Conservation (phyloP, 2,888 invertebrate genomes). For the Phytoseiulus persimilis region DNA sequence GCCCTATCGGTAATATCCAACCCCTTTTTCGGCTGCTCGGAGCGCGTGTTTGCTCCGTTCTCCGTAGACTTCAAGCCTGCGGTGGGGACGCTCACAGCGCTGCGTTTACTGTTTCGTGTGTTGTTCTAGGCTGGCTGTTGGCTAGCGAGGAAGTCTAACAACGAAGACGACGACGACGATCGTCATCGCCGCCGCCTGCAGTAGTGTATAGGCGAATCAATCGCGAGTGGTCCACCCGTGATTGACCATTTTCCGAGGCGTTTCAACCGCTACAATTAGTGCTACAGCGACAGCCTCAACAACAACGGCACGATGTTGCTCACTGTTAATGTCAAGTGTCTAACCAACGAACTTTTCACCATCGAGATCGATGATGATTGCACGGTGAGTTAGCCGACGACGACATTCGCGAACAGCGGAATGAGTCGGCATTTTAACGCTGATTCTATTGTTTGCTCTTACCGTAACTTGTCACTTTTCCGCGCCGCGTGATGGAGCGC, state of each 20-base stretch:
- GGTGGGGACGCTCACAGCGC: too few relatives aligned
- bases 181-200: not conserved
- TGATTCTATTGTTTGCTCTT: not conserved
- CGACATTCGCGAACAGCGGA: not conserved
- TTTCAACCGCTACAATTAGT: not conserved
- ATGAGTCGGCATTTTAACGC: not conserved
- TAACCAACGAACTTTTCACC: constrained; percentile 37
- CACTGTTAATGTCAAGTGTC: constrained; percentile 24
- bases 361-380: constrained; percentile 34
- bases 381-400: constrained; percentile 15
- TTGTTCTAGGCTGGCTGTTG: not conserved
- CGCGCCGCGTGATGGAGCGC: not conserved
- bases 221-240: not conserved
- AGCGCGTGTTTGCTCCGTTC: too few relatives aligned
- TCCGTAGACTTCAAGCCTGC: too few relatives aligned
- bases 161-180: not conserved
- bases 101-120: too few relatives aligned
- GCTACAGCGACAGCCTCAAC: not conserved
- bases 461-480: not conserved
- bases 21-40: too few relatives aligned
- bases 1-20: too few relatives aligned
- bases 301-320: constrained; percentile 30
- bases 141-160: not conserved
- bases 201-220: not conserved
- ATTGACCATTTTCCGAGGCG: not conserved